These are phyloP conservation scores for Pelecanus crispus DNA, from an alignment of 2,113 vertebrate genomes.

Conservation along the genomic window DNA sequence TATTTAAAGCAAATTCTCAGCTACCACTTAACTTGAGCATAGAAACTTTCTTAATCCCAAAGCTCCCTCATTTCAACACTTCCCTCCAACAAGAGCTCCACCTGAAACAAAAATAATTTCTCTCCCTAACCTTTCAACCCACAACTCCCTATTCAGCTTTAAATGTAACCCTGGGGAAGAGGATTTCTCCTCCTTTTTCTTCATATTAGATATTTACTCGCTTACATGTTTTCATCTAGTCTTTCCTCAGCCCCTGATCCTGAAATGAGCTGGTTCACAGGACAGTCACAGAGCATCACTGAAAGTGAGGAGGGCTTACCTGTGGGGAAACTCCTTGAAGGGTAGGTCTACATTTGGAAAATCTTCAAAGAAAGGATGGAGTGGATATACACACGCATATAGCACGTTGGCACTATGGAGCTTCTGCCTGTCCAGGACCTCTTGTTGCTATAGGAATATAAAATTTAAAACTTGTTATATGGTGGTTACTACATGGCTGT, in stretches of 20 bases:
- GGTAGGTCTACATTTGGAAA: not conserved
- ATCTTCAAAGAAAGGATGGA: not conserved
- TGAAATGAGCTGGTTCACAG: not conserved
- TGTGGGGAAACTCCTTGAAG: not conserved
- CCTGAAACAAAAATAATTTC: slow-evolving; percentile 2
- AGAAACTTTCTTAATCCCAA: not conserved
- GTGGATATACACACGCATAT: too few species aligned
- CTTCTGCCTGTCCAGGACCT: not conserved
- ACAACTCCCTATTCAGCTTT: not conserved
- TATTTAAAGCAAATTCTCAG: not conserved
- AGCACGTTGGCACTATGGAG: not conserved
- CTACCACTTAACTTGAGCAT: not conserved
- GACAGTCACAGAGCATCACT: not conserved
- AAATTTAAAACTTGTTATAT: not conserved
- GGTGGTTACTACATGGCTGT: not conserved
- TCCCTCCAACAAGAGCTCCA: not conserved
- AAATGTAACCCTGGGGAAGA: not conserved
- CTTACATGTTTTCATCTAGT: not conserved
- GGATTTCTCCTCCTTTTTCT: not conserved
- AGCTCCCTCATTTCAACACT: slow-evolving; percentile 16
- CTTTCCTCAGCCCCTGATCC: not conserved
- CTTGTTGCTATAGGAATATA: not conserved
- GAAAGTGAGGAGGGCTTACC: not conserved
- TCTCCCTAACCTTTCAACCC: not conserved
- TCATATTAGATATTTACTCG: not conserved